Conservation (phyloP, 2,888 invertebrate genomes). For the Caenorhabditis sp. region DNA sequence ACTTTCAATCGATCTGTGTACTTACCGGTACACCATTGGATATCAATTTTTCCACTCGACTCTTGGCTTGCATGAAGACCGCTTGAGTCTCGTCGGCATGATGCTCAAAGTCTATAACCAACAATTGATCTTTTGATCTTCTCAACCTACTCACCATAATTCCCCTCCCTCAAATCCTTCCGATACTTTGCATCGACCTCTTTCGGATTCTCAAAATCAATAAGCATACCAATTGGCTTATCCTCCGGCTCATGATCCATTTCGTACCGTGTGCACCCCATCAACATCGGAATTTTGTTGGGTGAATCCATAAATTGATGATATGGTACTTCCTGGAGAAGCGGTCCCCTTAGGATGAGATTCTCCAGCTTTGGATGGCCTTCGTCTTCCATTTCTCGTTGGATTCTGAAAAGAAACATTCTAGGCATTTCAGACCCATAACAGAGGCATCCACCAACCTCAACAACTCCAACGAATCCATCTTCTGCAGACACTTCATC, state of each 20-base stretch:
- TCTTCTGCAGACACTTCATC: conserved; percentile 50
- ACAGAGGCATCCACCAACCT: too few relatives aligned
- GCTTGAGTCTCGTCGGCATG: conserved; percentile 58
- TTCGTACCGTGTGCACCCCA: conserved; percentile 61
- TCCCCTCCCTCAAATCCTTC: conserved; percentile 43
- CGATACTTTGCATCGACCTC: conserved; percentile 60
- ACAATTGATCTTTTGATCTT: too few relatives aligned
- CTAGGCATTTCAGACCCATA: too few relatives aligned
- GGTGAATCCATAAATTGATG: conserved; percentile 45
- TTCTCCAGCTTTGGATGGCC: conserved; percentile 23
- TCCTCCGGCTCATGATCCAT: conserved; percentile 44
- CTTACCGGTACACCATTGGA: conserved; percentile 42
- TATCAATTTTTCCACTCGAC: conserved; percentile 9
- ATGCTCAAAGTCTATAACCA: conserved; percentile 37
- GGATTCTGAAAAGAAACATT: too few relatives aligned
- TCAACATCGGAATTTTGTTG: conserved; percentile 45
- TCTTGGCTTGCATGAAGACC: conserved; percentile 34
- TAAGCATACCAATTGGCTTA: conserved; percentile 20
- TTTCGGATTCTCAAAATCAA: conserved; percentile 47
- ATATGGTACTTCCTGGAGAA: conserved; percentile 52
- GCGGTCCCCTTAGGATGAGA: conserved; percentile 38
- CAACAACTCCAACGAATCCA: conserved; percentile 26
- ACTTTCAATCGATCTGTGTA: not conserved
- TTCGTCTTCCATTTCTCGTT: conserved; percentile 58
- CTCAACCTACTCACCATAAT: conserved; percentile 3